Evolutionary conservation across 1,140 invertebrate species (phyloP).

Genomic region (Microplitis mediator): DNA sequence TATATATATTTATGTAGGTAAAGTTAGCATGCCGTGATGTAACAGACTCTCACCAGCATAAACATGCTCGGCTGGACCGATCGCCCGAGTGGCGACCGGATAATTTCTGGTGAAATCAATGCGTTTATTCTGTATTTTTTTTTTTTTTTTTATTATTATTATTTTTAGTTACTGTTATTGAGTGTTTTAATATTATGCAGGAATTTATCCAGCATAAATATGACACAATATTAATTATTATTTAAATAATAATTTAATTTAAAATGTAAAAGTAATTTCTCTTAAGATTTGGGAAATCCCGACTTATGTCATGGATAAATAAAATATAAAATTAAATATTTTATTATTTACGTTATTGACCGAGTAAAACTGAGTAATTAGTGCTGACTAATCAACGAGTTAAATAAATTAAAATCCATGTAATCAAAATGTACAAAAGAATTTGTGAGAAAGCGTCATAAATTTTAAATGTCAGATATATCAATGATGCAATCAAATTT

Average conservation of each 20-base stretch:
- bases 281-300: background rate
- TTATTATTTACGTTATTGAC: background rate
- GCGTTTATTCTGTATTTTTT: conserved; percentile 9
- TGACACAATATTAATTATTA: too few relatives aligned
- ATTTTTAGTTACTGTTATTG: background rate
- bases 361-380: background rate
- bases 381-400: background rate
- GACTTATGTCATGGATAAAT: background rate
- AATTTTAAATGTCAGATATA: conserved; percentile 5
- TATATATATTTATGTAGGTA: conserved; percentile 5
- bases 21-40: conserved; percentile 13
- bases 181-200: background rate
- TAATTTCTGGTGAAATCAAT: conserved; percentile 31
- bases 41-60: conserved; percentile 23
- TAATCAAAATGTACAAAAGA: background rate
- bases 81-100: conserved; percentile 15
- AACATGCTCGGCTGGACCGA: conserved; percentile 20
- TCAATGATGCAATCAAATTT: conserved; percentile 6
- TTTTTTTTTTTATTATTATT: conserved; percentile 2
- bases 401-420: background rate
- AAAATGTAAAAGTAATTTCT: background rate
- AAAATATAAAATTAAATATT: background rate
- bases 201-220: background rate
- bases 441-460: background rate
- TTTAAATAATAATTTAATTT: too few relatives aligned